phyloP scores from a whole-genome alignment of 2,888 invertebrate species.

The Tethea ocularis region DNA sequence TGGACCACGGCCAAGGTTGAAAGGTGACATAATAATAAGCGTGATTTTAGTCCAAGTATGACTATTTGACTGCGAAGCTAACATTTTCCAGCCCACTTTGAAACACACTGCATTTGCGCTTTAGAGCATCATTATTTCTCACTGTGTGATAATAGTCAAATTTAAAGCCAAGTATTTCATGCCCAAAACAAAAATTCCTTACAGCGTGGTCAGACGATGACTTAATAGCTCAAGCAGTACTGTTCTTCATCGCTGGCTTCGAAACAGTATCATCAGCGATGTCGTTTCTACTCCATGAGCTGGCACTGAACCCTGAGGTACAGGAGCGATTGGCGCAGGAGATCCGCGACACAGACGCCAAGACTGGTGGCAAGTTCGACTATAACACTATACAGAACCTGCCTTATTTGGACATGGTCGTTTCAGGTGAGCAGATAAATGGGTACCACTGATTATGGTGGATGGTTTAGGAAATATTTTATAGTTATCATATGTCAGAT shows the following conservation, averaged over 20 bases:
- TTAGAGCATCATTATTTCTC: no score
- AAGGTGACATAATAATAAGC: background rate
- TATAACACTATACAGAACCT: slow-evolving; percentile 78
- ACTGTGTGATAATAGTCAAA: no score
- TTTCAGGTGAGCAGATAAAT: slow-evolving; percentile 67
- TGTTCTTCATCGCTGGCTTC: slow-evolving; percentile 82
- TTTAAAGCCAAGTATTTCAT: no score
- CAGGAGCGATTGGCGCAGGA: slow-evolving; percentile 81
- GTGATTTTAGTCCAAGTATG: background rate
- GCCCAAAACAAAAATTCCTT: background rate
- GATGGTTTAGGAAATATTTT: no score
- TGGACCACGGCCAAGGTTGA: background rate
- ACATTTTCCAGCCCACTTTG: no score
- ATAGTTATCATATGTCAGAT: no score
- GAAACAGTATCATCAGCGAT: slow-evolving; percentile 71
- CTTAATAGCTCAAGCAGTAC: slow-evolving; percentile 68
- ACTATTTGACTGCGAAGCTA: no score
- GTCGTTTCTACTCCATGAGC: slow-evolving; percentile 79
- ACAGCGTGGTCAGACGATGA: slow-evolving; percentile 66
- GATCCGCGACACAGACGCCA: slow-evolving; percentile 69
- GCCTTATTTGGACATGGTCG: slow-evolving; percentile 85
- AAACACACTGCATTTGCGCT: no score
- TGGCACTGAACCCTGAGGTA: slow-evolving; percentile 82
- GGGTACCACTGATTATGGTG: background rate
- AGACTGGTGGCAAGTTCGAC: slow-evolving; percentile 62